Evolutionary conservation across 23 tunicate genomes (phyloP).

Genomic region (Ciona savignyi): DNA sequence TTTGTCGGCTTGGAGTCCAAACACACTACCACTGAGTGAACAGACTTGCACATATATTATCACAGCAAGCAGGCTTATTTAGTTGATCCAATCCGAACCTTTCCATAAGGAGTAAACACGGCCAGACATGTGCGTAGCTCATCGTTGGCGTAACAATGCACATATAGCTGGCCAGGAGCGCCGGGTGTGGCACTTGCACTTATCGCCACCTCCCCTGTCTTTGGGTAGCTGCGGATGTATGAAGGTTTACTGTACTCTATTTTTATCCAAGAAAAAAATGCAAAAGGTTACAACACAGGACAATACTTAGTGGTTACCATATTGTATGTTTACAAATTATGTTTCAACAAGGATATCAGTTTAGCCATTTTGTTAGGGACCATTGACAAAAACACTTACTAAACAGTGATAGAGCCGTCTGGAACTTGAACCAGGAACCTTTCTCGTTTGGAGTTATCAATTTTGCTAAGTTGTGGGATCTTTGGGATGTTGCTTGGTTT

Average conservation of each 20-base stretch:
- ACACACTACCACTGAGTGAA: neutral
- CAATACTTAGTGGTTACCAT: neutral
- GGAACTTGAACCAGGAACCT: constrained; percentile 82
- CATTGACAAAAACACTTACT: constrained; percentile 32
- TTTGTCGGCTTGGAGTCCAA: neutral
- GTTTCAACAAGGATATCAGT: no score
- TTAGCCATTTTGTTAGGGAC: neutral
- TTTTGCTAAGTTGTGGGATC: constrained; percentile 66
- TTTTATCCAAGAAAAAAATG: no score
- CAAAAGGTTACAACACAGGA: neutral
- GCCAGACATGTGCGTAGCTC: constrained; percentile 44
- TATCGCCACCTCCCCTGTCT: constrained; percentile 49
- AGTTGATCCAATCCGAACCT: constrained; percentile 22
- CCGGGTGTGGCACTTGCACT: constrained; percentile 77
- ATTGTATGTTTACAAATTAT: no score
- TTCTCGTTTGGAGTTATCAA: constrained; percentile 50
- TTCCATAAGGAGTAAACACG: constrained; percentile 82
- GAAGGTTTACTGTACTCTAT: no score
- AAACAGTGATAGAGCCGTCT: constrained; percentile 70
- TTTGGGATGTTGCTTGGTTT: constrained; percentile 29
- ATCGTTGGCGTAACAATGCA: constrained; percentile 69
- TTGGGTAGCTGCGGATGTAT: constrained; percentile 51
- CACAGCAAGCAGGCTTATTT: neutral
- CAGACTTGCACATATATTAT: neutral
- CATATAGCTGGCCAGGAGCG: constrained; percentile 67